Base-by-base conservation (phyloP, 1,140 invertebrate species). In the Leptestheria dahalacensis region DNA sequence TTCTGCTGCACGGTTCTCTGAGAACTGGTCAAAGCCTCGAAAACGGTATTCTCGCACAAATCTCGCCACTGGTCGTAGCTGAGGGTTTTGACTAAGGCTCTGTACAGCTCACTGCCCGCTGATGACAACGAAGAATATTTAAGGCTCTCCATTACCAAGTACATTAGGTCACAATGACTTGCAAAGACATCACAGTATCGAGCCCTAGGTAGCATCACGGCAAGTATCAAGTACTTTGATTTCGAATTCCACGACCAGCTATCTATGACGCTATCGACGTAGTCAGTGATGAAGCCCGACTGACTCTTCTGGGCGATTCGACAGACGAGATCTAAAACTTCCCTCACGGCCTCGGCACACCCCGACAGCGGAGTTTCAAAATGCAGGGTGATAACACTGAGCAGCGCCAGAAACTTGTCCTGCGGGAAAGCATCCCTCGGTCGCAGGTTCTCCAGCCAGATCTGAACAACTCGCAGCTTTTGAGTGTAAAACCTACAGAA, bases 161-260 rank as follows among this genome's bases (percentile, higher is more conserved):
- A 55, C 3, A 55, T 29, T 2, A 33, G 26, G 26, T 55, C 53
- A 1, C 26, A 33, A 15, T 55, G 33, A 3, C 33, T 33, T 24
- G 20, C 26, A 26, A 55, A 55, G 21, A 55, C 33, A 11, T 29
- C 24, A 9, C 21, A 29, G 53, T 29, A 55, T 10, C 33, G 10
- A 18, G 53, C 21, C 3, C 26, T 29, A 26, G 53, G 53, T 28
- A 55, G 20, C 11, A 55, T 18, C 2, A 33, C 33, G 11, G 53
- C 23, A 3, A 55, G 20, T 24, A 55, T 55, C 3, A 55, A 28
- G n/a, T 55, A 55, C 33, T 55, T 55, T 29, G 53, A 21, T 29
- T 20, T 55, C 10, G 53, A 25, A 12, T 29, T 55, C 53, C 53
- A 55, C 11, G 53, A 18, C 28, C 26, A 55, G 11, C 21, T 28